phyloP scores from a whole-genome alignment of 2,797 vertebrate species.

The Galago senegalensis region DNA sequence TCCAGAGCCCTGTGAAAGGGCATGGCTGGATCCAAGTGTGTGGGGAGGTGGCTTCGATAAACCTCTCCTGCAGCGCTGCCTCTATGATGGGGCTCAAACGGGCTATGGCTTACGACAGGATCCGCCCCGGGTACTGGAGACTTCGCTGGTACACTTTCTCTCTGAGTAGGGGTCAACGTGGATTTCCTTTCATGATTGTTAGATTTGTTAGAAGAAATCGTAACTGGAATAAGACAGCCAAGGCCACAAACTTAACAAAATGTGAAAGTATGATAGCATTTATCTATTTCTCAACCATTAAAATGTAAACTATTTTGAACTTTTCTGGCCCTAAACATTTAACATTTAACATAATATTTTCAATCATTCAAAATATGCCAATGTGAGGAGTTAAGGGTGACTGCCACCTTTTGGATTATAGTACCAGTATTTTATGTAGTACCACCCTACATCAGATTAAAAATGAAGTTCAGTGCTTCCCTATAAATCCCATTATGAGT shows the following conservation, averaged over 20 bases:
- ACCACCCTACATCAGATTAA: not conserved
- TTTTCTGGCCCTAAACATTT: not conserved
- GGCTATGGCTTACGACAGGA: conserved; percentile 94
- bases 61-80: conserved; percentile 93
- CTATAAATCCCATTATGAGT: not conserved
- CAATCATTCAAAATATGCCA: not conserved
- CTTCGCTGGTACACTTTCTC: conserved; percentile 95
- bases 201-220: conserved; percentile 93
- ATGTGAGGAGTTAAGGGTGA: not conserved
- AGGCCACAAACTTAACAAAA: conserved; percentile 46
- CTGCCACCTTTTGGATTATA: not conserved
- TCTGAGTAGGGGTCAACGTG: conserved; percentile 95
- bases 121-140: conserved; percentile 96
- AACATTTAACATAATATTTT: not conserved
- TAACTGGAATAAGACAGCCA: conserved; percentile 87
- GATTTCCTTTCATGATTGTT: conserved; percentile 96
- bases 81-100: conserved; percentile 97
- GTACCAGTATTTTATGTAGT: not conserved
- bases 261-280: not conserved
- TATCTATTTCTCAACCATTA: conserved; percentile 5
- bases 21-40: conserved; percentile 95
- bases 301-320: conserved; percentile 22
- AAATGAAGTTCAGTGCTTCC: not conserved
- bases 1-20: conserved; percentile 96
- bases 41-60: conserved; percentile 94